Conservation (phyloP, 1,140 invertebrate species). For the Papilio aristodemus region DNA sequence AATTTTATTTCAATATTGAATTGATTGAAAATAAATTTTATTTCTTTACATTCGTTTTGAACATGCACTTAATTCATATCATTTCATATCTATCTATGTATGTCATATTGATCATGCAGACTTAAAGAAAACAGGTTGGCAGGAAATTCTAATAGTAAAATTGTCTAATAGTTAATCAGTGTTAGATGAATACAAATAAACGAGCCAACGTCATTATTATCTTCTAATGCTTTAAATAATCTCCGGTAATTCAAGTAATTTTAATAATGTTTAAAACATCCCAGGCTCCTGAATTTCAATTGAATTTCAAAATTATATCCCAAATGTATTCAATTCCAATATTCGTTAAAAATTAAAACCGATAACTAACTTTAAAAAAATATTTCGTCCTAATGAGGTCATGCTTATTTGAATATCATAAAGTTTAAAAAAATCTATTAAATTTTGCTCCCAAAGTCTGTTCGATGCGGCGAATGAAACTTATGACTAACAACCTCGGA, state of each 20-base stretch:
- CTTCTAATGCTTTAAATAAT: too few species aligned
- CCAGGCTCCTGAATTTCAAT: not conserved
- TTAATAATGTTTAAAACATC: too few species aligned
- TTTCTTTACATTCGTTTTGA: not conserved
- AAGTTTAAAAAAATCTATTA: constrained; percentile 12
- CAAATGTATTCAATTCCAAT: not conserved
- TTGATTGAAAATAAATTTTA: not conserved
- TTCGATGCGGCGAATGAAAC: constrained; percentile 23
- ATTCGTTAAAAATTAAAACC: not conserved
- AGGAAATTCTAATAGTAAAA: too few species aligned
- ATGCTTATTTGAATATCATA: constrained; percentile 13
- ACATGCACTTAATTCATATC: too few species aligned
- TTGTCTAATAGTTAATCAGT: too few species aligned
- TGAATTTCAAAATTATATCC: not conserved
- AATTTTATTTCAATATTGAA: not conserved
- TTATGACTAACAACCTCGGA: constrained; percentile 11
- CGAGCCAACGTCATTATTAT: too few species aligned
- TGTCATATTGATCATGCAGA: too few species aligned
- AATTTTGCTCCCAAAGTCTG: constrained; percentile 5
- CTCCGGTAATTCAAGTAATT: too few species aligned
- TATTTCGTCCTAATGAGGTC: constrained; percentile 10
- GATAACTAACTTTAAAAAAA: not conserved
- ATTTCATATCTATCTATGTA: too few species aligned
- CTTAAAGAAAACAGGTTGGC: too few species aligned
- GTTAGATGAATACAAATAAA: too few species aligned